Base-by-base conservation (phyloP, 2,113 vertebrate genomes). In the Fulmarus glacialis region DNA sequence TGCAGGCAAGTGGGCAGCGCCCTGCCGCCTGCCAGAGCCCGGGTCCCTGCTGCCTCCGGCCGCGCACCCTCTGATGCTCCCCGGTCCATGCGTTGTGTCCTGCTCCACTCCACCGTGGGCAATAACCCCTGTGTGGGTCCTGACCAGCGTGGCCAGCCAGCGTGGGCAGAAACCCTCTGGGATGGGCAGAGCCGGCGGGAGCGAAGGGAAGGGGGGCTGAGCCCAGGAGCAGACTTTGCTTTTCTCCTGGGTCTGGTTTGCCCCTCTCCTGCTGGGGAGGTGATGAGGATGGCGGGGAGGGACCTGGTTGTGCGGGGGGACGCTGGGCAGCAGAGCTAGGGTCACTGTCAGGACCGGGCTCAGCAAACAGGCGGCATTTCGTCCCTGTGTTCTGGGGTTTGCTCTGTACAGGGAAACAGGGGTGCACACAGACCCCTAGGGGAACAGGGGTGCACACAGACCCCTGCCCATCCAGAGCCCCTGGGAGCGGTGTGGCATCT, bases 321-420 rank as follows among this genome's bases (percentile, higher is more conserved):
- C 2, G 1, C 68, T 32, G 38, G 45, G 82, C 58, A 45, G 52
- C 74, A 73, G 23, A 72, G 38, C 19, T 2, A 3, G 42, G 5
- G 34, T 53, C 82, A 30, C 52, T 8, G 9, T 45, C 45, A 53
- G 34, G 29, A 29, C 27, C 4, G 2, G 60, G 60, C 38, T 80
- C 66, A 52, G 74, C 19, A 59, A n/a, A 56, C 0, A 3, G 20
- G 56, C 5, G 2, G 32, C 0, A 0, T 15, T 55, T 60, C 24
- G 21, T 24, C n/a, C 26, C 27, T 4, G 6, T 14, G 42, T 32
- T 38, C 55, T 2, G 2, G 30, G 17, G 5, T 87, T 85, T 80
- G 53, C 15, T 60, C 40, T 55, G 36, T 30, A 42, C 36, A 29
- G 42, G 58, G 53, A 62, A 80, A 59, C 6, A 23, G 38, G 38